Conservation (phyloP, 1,140 invertebrate species). For the Penaeus chinensis region DNA sequence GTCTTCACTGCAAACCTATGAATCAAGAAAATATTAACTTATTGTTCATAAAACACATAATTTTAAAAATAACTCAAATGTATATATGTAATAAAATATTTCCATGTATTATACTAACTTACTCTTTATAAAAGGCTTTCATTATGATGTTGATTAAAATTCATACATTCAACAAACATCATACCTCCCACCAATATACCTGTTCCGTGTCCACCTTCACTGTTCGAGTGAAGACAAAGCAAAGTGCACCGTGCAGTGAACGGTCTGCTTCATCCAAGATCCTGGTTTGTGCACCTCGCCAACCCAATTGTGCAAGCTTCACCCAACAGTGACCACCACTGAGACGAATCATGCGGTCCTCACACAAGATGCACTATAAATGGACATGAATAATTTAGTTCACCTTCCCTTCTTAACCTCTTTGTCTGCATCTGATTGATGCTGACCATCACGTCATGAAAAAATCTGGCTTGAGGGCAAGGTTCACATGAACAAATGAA, state of each 20-base stretch:
- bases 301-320: constrained; percentile 98
- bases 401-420: too few species aligned
- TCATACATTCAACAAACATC: constrained; percentile 34
- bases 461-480: too few species aligned
- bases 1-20: constrained; percentile 88
- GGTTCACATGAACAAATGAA: too few species aligned
- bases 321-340: constrained; percentile 92
- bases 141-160: neutral
- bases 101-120: constrained; percentile 15
- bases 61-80: constrained; percentile 30
- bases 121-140: constrained; percentile 10
- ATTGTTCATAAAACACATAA: too few species aligned
- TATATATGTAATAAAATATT: too few species aligned
- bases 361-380: constrained; percentile 90
- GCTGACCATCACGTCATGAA: too few species aligned
- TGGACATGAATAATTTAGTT: neutral
- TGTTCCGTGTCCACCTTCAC: constrained; percentile 91
- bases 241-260: constrained; percentile 97
- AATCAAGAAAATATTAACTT: too few species aligned
- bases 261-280: constrained; percentile 99
- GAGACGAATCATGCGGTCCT: constrained; percentile 95
- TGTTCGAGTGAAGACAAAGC: constrained; percentile 95
- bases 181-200: constrained; percentile 92
- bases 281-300: constrained; percentile 98
- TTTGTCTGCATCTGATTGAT: too few species aligned